Percentiles rank a stretch among this genome's conserved stretches.
Conservation (phyloP, 2,797 vertebrate species). For the Neosilurus hyrtlii region DNA sequence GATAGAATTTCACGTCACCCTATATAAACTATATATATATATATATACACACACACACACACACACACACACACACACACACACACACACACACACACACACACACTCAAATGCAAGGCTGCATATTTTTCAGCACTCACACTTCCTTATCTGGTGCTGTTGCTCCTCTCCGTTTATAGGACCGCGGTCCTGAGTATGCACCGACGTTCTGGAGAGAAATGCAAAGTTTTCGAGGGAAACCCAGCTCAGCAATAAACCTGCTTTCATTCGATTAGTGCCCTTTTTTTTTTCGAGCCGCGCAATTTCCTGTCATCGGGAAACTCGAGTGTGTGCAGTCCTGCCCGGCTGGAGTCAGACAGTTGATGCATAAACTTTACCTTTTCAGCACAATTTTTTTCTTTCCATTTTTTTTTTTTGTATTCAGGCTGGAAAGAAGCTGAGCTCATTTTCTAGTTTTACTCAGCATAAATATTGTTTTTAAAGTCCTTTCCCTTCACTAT, state of each 20-base stretch:
- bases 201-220: background rate
- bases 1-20: background rate
- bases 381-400: slow-evolving; percentile 16
- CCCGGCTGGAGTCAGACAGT: slow-evolving; percentile 45
- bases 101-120: too few species aligned
- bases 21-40: background rate
- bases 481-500: background rate
- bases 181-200: slow-evolving; percentile 1
- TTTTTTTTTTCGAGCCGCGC: background rate
- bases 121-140: background rate
- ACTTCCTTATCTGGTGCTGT: background rate
- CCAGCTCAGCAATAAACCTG: slow-evolving; percentile 37
- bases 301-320: slow-evolving; percentile 20
- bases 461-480: background rate
- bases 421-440: slow-evolving; percentile 24
- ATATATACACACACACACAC: background rate
- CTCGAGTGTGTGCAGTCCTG: slow-evolving; percentile 31
- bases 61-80: too few species aligned
- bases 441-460: slow-evolving; percentile 2
- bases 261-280: slow-evolving; percentile 2
- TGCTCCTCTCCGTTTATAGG: background rate
- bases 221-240: slow-evolving; percentile 17
- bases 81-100: too few species aligned
- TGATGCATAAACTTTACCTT: slow-evolving; percentile 49
- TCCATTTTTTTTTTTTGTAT: background rate